A percentile compares a stretch with the other conserved stretches of the same genome.
These are phyloP conservation scores for Meloe dianella DNA, from an alignment of 2,888 invertebrate genomes.

Conservation along the genomic window DNA sequence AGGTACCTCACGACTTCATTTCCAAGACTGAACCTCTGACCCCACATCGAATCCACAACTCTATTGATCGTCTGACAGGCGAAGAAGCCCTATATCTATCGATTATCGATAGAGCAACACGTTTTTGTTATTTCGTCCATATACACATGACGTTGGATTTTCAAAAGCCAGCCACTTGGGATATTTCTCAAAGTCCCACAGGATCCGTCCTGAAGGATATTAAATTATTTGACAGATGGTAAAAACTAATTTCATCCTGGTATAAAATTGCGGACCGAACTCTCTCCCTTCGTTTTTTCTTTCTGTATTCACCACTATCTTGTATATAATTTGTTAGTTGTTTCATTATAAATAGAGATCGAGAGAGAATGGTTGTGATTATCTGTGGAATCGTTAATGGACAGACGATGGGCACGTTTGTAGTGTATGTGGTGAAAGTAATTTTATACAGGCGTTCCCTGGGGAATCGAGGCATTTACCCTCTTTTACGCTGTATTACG, in stretches of 20 bases:
- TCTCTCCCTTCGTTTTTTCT: slow-evolving; percentile 11
- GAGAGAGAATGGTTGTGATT: slow-evolving; percentile 25
- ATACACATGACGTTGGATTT: slow-evolving; percentile 43
- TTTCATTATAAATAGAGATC: slow-evolving; percentile 11
- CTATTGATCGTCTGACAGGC: slow-evolving; percentile 29
- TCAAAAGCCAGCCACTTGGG: slow-evolving; percentile 25
- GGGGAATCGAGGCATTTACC: slow-evolving; percentile 49
- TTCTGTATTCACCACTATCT: slow-evolving; percentile 15
- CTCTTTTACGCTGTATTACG: slow-evolving; percentile 54
- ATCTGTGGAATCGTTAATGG: slow-evolving; percentile 41
- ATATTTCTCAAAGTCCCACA: slow-evolving; percentile 14
- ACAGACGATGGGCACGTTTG: slow-evolving; percentile 39
- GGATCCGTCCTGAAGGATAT: slow-evolving; percentile 33
- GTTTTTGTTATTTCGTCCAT: neutral
- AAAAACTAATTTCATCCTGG: slow-evolving; percentile 36
- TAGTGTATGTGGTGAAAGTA: slow-evolving; percentile 49
- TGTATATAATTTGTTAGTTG: slow-evolving; percentile 27
- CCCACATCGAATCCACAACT: slow-evolving; percentile 23
- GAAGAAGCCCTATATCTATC: slow-evolving; percentile 19
- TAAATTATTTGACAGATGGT: slow-evolving; percentile 49
- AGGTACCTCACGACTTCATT: slow-evolving; percentile 44
- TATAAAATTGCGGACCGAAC: slow-evolving; percentile 15
- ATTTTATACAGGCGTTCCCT: slow-evolving; percentile 49
- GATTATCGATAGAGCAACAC: slow-evolving; percentile 22
- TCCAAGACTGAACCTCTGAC: slow-evolving; percentile 24